Base-by-base conservation (phyloP, 1,140 invertebrate genomes). In the Hesperophylax magnus region DNA sequence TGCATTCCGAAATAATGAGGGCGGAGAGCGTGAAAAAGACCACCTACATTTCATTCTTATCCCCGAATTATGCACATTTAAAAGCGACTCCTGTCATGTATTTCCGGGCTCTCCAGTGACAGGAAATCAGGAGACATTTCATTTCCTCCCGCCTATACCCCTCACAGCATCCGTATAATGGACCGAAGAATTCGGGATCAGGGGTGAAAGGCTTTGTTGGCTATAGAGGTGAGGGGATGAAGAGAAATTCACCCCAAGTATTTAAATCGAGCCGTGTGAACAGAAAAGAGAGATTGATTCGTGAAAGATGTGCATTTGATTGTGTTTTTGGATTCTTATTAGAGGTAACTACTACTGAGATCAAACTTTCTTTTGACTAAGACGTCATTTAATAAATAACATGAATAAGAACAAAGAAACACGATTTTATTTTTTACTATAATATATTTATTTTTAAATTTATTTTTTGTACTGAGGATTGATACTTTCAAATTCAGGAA, bases 101-200 rank as follows among this genome's bases (percentile, higher is more conserved):
- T 53, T 71, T 71, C 67, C 67, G 31, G 14, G n/a, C 6, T 18
- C 15, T 15, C 63, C 24, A 31, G 9, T 67, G 31, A n/a, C 67
- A 71, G 67, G 67, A 71, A 71, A 71, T 71, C 67, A 18, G 47
- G 24, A 71, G 67, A 71, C 67, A 71, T 71, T 71, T 71, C 67
- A 71, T 71, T 71, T 71, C 67, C 67, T 71, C 67, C 17, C 24
- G 18, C 39, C 31, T 27, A 67, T 34, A 17, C 22, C 67, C 67
- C 67, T 67, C 63, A 11, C 67, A 71, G 67, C 31, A 24, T 67
- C 63, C 63, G 34, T 71, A 52, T 71, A 39, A 71, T 71, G 47
- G 67, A 71, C 34, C 31, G 34, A 53, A 52, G 31, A 39, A 52
- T 53, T 52, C 39, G 34, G 22, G 67, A 71, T 71, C 47, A 71